Conservation (phyloP, 2,113 vertebrate species). For the Oenanthe oenanthe region DNA sequence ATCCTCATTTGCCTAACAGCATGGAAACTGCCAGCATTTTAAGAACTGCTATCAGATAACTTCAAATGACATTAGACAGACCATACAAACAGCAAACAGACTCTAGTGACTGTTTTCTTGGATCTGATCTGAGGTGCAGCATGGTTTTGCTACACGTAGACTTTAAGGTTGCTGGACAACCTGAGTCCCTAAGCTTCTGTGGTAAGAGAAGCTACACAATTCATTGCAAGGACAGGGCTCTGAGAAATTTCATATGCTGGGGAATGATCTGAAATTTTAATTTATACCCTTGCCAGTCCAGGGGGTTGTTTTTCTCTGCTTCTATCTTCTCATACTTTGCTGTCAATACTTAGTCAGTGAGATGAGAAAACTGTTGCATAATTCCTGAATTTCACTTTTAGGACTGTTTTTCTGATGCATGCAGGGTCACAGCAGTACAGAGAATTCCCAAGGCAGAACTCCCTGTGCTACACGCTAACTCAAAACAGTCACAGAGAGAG, state of each 20-base stretch:
- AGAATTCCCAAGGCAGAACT: not conserved
- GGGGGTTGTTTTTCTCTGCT: not conserved
- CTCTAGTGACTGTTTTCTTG: not conserved
- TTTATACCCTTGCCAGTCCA: not conserved
- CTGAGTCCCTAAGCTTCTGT: not conserved
- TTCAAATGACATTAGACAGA: not conserved
- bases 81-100: not conserved
- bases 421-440: not conserved
- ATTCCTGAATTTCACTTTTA: not conserved
- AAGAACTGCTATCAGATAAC: slow-evolving; percentile 34
- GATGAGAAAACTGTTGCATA: not conserved
- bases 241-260: not conserved
- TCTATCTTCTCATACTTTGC: not conserved
- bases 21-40: slow-evolving; percentile 8
- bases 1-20: slow-evolving; percentile 29
- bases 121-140: not conserved
- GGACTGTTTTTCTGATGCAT: not conserved
- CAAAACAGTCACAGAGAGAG: not conserved
- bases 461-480: not conserved
- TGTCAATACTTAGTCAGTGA: not conserved
- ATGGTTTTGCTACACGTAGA: rapidly evolving
- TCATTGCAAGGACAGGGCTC: not conserved
- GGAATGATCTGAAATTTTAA: not conserved
- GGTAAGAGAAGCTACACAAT: not conserved
- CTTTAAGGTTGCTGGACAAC: not conserved